A percentile compares a stretch with the other conserved stretches of the same genome.
phyloP scores from a whole-genome alignment of 53 echinoderm and acorn worm genomes.

The Hippasteria phrygiana region DNA sequence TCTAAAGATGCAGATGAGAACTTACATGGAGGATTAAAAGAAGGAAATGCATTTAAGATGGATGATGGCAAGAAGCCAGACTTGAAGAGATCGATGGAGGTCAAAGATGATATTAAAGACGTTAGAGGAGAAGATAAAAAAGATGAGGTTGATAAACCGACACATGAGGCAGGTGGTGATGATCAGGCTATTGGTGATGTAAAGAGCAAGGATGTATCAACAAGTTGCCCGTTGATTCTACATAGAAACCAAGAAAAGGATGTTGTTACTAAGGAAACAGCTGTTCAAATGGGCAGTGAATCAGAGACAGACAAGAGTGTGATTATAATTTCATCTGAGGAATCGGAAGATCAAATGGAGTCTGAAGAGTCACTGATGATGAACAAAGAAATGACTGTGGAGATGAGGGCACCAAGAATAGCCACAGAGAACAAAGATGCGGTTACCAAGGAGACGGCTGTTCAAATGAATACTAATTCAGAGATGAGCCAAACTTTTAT shows the following conservation, averaged over 20 bases:
- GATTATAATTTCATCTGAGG: constrained; percentile 4
- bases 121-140: not conserved
- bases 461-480: too few relatives aligned
- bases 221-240: not conserved
- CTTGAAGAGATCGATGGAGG: not conserved
- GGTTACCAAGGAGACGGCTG: not conserved
- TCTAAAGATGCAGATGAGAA: not conserved
- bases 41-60: not conserved
- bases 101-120: not conserved
- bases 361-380: not conserved
- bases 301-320: not conserved
- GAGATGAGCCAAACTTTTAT: too few relatives aligned
- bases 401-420: too few relatives aligned
- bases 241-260: not conserved
- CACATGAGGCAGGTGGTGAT: not conserved
- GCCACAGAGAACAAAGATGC: not conserved
- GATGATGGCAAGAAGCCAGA: not conserved
- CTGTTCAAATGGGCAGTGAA: not conserved
- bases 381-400: not conserved
- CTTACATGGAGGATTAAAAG: not conserved
- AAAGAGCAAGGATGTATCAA: not conserved
- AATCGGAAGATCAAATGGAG: constrained; percentile 29
- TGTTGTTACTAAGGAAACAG: not conserved
- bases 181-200: not conserved
- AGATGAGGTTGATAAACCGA: not conserved